Percentiles rank a stretch among this genome's conserved stretches.
Evolutionary conservation across 2,113 vertebrate genomes (phyloP).

Genomic region (Tupaia tana): DNA sequence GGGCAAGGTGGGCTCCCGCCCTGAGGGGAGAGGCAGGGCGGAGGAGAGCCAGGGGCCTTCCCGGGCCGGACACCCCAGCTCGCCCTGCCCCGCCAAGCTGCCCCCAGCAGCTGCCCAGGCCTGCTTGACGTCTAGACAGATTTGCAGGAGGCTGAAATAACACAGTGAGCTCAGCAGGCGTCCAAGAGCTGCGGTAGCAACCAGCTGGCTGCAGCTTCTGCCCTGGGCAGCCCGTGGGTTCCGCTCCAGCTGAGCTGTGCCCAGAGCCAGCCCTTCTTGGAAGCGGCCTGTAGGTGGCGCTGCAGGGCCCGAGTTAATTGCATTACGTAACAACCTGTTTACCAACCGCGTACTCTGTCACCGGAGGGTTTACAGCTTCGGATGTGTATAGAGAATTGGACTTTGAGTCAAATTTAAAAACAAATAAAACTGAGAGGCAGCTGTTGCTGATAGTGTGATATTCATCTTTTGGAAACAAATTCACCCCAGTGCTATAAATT

Average conservation of each 20-base stretch:
- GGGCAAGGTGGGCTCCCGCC: too few relatives aligned
- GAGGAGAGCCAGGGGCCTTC: not conserved
- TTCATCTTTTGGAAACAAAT: slow-evolving; percentile 85
- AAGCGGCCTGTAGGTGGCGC: slow-evolving; percentile 85
- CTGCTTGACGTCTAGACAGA: slow-evolving; percentile 71
- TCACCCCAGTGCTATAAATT: slow-evolving; percentile 82
- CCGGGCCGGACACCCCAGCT: not conserved
- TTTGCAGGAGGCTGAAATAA: slow-evolving; percentile 76
- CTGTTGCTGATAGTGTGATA: slow-evolving; percentile 76
- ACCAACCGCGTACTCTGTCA: slow-evolving; percentile 78
- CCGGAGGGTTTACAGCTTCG: slow-evolving; percentile 79
- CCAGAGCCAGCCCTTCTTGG: not conserved
- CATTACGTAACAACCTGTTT: slow-evolving; percentile 75
- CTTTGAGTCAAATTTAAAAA: slow-evolving; percentile 78
- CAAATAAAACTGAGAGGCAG: slow-evolving; percentile 84
- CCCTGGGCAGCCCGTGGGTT: slow-evolving; percentile 28
- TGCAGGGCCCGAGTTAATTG: slow-evolving; percentile 74
- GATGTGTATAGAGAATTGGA: slow-evolving; percentile 80
- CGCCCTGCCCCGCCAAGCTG: not conserved
- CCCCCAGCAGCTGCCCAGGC: slow-evolving; percentile 37
- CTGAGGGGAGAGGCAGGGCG: too few relatives aligned
- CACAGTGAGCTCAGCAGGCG: slow-evolving; percentile 60
- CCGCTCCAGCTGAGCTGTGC: not conserved
- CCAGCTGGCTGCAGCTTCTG: slow-evolving; percentile 54
- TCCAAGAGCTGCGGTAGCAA: slow-evolving; percentile 16